Evolutionary conservation across 2,888 invertebrate species (phyloP).

Genomic region (Mesochorus sp.): DNA sequence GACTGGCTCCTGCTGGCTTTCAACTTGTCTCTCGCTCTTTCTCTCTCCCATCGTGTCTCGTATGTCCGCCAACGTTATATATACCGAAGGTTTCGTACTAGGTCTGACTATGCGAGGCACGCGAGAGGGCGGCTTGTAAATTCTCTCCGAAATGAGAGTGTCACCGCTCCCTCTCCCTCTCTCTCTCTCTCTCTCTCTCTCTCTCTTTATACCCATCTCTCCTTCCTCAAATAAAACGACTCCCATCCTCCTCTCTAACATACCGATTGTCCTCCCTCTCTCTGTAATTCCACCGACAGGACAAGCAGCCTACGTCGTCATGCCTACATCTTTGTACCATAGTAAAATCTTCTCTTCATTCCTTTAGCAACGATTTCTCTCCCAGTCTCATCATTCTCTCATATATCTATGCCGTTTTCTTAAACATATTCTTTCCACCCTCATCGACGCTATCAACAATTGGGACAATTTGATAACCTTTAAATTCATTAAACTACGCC

Average conservation of each 20-base stretch:
- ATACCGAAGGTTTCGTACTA: conserved; percentile 69
- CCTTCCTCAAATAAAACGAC: conserved; percentile 52
- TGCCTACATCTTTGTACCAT: conserved; percentile 57
- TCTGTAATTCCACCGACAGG: conserved; percentile 62
- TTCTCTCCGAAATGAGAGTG: conserved; percentile 81
- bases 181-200: conserved; percentile 44
- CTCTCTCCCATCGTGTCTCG: conserved; percentile 23
- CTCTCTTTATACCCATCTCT: conserved; percentile 37
- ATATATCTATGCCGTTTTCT: neutral
- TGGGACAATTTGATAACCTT: conserved; percentile 73
- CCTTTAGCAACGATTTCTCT: neutral
- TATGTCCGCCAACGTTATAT: conserved; percentile 63
- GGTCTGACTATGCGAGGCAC: conserved; percentile 82
- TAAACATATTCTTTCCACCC: conserved; percentile 48
- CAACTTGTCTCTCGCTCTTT: conserved; percentile 18
- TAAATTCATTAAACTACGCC: conserved; percentile 71
- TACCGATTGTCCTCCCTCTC: conserved; percentile 53
- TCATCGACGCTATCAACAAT: too few species aligned
- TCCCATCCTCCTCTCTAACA: conserved; percentile 56
- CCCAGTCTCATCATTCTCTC: neutral
- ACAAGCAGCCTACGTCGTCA: conserved; percentile 62
- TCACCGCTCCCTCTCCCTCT: conserved; percentile 72
- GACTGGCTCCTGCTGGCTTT: conserved; percentile 67
- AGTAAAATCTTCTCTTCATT: conserved; percentile 34
- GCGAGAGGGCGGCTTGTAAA: conserved; percentile 81